These are phyloP conservation scores for Ormia ochracea DNA, from an alignment of 2,888 invertebrate genomes.

Conservation along the genomic window DNA sequence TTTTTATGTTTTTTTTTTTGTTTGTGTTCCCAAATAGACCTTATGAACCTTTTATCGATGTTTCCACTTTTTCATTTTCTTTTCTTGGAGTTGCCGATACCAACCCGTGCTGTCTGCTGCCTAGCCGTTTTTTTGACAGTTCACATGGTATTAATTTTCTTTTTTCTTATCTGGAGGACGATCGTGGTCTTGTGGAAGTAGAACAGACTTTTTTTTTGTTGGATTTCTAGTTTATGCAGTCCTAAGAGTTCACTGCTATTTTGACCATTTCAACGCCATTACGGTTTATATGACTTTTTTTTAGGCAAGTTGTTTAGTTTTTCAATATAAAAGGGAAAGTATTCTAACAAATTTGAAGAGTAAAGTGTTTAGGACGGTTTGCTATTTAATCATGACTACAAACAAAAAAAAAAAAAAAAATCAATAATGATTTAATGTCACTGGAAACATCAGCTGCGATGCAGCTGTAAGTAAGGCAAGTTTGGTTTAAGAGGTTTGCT, in stretches of 20 bases:
- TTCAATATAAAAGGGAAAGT: slow-evolving; percentile 13
- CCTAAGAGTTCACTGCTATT: slow-evolving; percentile 49
- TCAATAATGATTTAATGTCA: too few relatives aligned
- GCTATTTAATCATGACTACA: too few relatives aligned
- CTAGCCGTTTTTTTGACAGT: slow-evolving; percentile 19
- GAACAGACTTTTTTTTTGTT: slow-evolving; percentile 36
- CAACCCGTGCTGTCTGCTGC: slow-evolving; percentile 32
- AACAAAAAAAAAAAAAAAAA: too few relatives aligned
- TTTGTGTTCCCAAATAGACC: slow-evolving; percentile 39
- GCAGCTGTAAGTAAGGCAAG: too few relatives aligned
- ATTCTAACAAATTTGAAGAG: not conserved
- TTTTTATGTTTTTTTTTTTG: not conserved
- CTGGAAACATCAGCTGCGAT: too few relatives aligned
- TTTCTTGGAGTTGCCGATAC: not conserved
- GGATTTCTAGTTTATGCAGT: not conserved
- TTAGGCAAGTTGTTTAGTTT: slow-evolving; percentile 46
- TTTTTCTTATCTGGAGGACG: slow-evolving; percentile 2
- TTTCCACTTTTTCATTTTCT: not conserved
- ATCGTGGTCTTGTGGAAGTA: slow-evolving; percentile 44
- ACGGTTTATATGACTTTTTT: slow-evolving; percentile 40
- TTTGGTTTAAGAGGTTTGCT: too few relatives aligned
- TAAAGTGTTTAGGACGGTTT: not conserved
- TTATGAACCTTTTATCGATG: slow-evolving; percentile 54
- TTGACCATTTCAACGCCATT: slow-evolving; percentile 57
- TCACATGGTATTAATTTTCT: slow-evolving; percentile 38